A percentile compares a stretch with the other conserved stretches of the same genome.
Evolutionary conservation across 2,113 vertebrate genomes (phyloP).

Genomic region (Dicrurus megarhynchus): DNA sequence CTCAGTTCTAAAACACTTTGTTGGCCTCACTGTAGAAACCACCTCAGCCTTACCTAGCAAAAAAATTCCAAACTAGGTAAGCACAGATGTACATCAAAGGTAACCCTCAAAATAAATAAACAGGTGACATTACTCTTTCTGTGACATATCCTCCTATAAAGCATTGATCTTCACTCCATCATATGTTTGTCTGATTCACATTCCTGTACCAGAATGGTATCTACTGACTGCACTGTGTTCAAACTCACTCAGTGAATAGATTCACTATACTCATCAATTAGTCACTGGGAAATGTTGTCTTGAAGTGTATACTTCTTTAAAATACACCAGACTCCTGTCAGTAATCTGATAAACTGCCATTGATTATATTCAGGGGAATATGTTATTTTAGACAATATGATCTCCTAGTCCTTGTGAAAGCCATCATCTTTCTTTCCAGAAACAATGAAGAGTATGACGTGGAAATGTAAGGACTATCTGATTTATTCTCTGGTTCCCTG

Average conservation of each 20-base stretch:
- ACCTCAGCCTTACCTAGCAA: not conserved
- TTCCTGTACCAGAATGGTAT: not conserved
- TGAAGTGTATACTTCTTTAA: not conserved
- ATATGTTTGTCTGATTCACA: not conserved
- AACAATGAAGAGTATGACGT: not conserved
- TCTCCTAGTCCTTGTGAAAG: not conserved
- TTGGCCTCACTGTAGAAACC: not conserved
- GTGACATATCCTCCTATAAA: not conserved
- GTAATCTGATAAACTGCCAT: not conserved
- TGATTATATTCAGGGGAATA: not conserved
- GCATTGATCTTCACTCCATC: not conserved
- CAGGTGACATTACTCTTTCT: not conserved
- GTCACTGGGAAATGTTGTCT: not conserved
- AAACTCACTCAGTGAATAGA: not conserved
- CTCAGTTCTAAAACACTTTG: not conserved
- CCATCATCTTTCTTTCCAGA: not conserved
- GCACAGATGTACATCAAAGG: not conserved
- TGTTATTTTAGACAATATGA: not conserved
- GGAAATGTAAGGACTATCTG: not conserved
- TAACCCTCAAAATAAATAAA: not conserved
- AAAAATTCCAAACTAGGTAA: not conserved
- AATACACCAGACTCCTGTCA: not conserved
- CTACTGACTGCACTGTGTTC: not conserved
- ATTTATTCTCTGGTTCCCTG: not conserved
- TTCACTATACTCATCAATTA: not conserved